Base-by-base conservation (phyloP, 1,140 invertebrate species). In the Drosophila repletoides region DNA sequence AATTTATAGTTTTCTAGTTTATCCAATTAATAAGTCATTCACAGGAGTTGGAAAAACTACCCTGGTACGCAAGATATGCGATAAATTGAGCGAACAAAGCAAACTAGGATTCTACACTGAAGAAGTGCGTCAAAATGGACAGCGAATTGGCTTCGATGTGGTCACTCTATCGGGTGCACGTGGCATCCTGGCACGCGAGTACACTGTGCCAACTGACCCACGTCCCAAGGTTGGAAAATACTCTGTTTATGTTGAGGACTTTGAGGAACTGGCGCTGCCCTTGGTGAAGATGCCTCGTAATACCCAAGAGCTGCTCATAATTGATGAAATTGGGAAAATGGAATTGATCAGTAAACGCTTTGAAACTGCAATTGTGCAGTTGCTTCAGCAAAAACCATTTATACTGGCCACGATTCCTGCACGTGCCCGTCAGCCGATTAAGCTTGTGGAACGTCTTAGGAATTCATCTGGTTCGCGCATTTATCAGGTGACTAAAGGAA, bases 281-380 rank as follows among this genome's bases (percentile, higher is more conserved):
- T 1, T 65, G 9, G 21, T 71, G 15, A 3, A 22, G 0, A 4
- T 19, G 0, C 17, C 5, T 0, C 5, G 17, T 1, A 15, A 10
- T 0, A 4, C 51, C 3, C 36, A 26, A 1, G 7, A 38, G 4
- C 38, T 84, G 14, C 10, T 79, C 5, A 7, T 86, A 7, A 58
- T 84, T 5, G 79, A 84, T 34, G 79, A 84, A 41, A 69, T 84
- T 17, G 79, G 80, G 1, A 84, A 69, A 55, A 84, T 84, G 79
- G 79, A 84, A 9, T 21, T 84, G 7, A 36, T 68, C 0, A 84
- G 79, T 41, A 59, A 53, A 14, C 17, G 28, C 0, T 86, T 84
- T 6, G 51, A 86, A 15, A 5, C 19, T 0, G 51, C 51, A 9
- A 6, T 84, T 0, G 3, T 21, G 4, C 6, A 31, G 5, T 24